phyloP scores from a whole-genome alignment of 2,113 vertebrate species.

The Pygathrix nemaeus region DNA sequence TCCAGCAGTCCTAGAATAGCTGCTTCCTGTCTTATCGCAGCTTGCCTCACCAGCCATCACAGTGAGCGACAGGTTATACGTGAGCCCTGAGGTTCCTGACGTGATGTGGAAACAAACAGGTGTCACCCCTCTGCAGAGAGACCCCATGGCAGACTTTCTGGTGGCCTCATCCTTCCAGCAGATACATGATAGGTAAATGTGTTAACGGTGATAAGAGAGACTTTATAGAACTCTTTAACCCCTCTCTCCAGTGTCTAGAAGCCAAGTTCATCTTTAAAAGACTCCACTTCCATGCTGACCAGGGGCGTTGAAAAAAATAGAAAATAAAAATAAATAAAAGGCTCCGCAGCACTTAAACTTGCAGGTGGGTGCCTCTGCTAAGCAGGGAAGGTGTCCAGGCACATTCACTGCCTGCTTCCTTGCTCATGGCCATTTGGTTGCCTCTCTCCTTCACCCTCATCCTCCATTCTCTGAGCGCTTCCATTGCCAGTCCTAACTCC shows the following conservation, averaged over 20 bases:
- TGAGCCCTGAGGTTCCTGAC: neutral
- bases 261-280: neutral
- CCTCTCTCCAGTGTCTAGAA: neutral
- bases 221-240: neutral
- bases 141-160: neutral
- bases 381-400: neutral
- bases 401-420: accelerated
- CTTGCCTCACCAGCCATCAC: neutral
- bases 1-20: neutral
- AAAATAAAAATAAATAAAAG: neutral
- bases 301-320: too few relatives aligned
- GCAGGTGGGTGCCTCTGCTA: neutral
- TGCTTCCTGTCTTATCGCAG: neutral
- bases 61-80: neutral
- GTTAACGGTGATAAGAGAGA: neutral
- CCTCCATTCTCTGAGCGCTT: neutral
- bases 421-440: accelerated
- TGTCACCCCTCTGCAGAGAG: neutral
- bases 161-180: neutral
- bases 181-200: neutral
- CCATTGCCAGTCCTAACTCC: neutral
- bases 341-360: neutral
- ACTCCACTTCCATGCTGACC: too few relatives aligned
- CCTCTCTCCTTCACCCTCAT: neutral
- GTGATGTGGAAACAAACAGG: neutral